Percentiles rank a stretch among this genome's conserved stretches.
phyloP scores from a whole-genome alignment of 2,113 vertebrate species.

The Engystomops pustulosus region DNA sequence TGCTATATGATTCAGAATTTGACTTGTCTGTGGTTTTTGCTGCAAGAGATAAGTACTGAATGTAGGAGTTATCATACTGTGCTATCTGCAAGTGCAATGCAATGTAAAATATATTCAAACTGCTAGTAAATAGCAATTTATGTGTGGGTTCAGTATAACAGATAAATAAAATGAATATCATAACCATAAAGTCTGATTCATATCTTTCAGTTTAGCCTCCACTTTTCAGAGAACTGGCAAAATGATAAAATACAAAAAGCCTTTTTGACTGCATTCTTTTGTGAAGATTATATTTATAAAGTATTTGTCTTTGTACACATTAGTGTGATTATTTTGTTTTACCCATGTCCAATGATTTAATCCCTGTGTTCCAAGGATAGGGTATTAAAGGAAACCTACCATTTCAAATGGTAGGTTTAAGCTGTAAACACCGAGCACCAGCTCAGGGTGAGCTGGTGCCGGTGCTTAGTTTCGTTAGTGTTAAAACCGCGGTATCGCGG shows the following conservation, averaged over 20 bases:
- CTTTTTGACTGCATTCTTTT: no score
- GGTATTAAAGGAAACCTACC: no score
- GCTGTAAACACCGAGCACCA: no score
- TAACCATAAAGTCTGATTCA: neutral
- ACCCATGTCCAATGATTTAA: no score
- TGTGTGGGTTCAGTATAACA: neutral
- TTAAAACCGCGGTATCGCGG: no score
- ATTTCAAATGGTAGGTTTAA: no score
- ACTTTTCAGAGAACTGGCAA: neutral
- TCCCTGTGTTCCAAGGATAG: no score
- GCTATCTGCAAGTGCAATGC: neutral
- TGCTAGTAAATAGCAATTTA: neutral
- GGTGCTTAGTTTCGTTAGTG: no score
- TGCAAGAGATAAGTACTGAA: slow-evolving; percentile 17
- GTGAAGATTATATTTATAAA: no score
- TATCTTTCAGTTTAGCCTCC: neutral
- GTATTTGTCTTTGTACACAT: no score
- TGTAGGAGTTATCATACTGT: slow-evolving; percentile 31
- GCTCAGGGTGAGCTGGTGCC: no score
- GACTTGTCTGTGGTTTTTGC: slow-evolving; percentile 46
- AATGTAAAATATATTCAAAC: neutral
- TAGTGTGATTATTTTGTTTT: no score
- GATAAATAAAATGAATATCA: neutral
- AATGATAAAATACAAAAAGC: neutral
- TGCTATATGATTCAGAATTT: slow-evolving; percentile 48